Conservation (phyloP, 2,113 vertebrate species). For the Barnardius zonarius region DNA sequence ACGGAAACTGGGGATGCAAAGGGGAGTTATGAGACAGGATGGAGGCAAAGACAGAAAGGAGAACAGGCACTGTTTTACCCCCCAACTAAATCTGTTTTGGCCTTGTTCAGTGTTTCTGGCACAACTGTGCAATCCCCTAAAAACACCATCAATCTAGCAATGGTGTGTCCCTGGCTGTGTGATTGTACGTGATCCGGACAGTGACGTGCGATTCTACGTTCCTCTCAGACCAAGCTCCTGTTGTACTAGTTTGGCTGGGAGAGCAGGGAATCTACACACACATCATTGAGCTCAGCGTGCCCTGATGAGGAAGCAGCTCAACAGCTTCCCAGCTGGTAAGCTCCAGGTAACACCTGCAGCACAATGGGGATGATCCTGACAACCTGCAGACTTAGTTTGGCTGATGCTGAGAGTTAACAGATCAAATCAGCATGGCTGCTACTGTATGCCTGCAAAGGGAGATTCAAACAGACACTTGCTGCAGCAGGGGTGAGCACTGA, state of each 20-base stretch:
- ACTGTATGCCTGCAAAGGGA: not conserved
- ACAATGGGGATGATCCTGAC: not conserved
- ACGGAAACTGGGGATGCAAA: not conserved
- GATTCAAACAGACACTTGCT: not conserved
- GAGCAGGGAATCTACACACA: not conserved
- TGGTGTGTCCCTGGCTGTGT: not conserved
- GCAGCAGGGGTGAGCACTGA: not conserved
- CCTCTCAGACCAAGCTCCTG: not conserved
- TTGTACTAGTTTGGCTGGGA: not conserved
- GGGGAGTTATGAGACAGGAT: not conserved
- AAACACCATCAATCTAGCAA: not conserved
- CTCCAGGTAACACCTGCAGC: not conserved
- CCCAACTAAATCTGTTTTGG: not conserved
- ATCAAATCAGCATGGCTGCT: not conserved
- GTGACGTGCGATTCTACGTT: not conserved
- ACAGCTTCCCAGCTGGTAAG: not conserved
- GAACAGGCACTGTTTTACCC: not conserved
- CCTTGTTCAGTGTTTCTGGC: not conserved
- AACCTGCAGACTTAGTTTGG: not conserved
- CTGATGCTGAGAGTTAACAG: not conserved
- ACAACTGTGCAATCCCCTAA: not conserved
- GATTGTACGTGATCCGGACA: not conserved
- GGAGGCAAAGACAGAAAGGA: not conserved
- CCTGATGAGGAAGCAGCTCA: not conserved
- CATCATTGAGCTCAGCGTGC: fast-evolving